These are phyloP conservation scores for Microtus obscurus DNA, from an alignment of 2,797 vertebrate genomes.

Conservation along the genomic window DNA sequence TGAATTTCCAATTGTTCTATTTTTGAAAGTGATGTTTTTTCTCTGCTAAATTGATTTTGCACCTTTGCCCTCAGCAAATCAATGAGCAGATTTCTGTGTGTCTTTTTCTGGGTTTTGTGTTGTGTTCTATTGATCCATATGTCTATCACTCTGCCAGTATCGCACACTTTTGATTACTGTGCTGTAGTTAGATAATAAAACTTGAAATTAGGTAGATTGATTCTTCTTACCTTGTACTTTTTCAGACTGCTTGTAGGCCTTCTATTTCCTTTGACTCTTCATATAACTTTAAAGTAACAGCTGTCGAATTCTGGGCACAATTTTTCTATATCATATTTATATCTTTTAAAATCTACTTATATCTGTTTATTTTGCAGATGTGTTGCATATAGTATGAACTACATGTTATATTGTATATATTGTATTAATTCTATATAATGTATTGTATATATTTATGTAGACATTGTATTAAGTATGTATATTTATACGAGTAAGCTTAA, in stretches of 20 bases:
- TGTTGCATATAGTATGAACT: neutral
- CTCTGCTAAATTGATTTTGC: constrained; percentile 33
- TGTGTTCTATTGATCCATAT: constrained; percentile 50
- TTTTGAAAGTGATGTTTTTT: constrained; percentile 45
- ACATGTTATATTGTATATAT: neutral
- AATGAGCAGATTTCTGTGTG: constrained; percentile 36
- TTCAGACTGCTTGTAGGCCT: neutral
- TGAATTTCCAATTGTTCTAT: constrained; percentile 29
- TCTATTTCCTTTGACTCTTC: constrained; percentile 41
- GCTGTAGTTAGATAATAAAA: constrained; percentile 40
- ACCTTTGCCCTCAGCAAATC: constrained; percentile 40
- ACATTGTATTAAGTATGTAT: neutral
- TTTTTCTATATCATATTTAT: constrained; percentile 9
- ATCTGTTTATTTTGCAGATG: neutral
- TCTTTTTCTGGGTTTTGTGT: constrained; percentile 38
- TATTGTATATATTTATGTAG: neutral
- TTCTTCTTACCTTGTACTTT: constrained; percentile 44
- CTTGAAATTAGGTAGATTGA: constrained; percentile 42
- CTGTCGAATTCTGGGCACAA: neutral
- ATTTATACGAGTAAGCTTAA: neutral
- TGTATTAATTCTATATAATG: neutral
- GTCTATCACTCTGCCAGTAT: constrained; percentile 47
- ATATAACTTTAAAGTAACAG: neutral
- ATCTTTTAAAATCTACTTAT: neutral
- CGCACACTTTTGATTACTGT: constrained; percentile 37